These are phyloP conservation scores for Rhogogaster chlorosoma DNA, from an alignment of 2,888 invertebrate genomes.

Conservation along the genomic window DNA sequence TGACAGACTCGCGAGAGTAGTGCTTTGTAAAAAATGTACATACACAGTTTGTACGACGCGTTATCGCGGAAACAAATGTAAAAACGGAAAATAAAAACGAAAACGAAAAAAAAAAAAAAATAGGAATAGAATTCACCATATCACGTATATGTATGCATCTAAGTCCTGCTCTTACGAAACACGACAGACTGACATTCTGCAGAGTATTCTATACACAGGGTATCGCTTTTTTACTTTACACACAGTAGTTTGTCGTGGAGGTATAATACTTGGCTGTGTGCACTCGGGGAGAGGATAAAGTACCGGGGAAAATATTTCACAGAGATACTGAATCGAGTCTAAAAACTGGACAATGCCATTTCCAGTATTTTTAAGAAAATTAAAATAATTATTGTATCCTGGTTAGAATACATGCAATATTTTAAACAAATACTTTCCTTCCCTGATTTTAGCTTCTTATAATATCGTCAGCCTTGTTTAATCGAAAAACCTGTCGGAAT, in stretches of 20 bases:
- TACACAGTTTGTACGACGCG: neutral
- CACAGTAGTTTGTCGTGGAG: too few species aligned
- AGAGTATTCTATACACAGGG: too few species aligned
- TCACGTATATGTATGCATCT: neutral
- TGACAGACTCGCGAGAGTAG: constrained; percentile 11
- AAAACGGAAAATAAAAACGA: neutral
- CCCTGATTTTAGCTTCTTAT: too few species aligned
- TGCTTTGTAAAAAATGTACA: constrained; percentile 21
- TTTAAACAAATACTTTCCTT: too few species aligned
- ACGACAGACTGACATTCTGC: neutral
- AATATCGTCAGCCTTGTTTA: too few species aligned
- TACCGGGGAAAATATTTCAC: neutral
- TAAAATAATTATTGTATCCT: too few species aligned
- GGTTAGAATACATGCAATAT: too few species aligned
- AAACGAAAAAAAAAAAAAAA: neutral
- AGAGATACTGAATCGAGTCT: neutral
- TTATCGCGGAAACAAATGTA: constrained; percentile 26
- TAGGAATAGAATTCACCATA: neutral
- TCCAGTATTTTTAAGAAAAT: too few species aligned
- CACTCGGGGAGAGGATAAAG: neutral
- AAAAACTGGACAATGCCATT: too few species aligned
- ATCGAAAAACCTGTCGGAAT: too few species aligned
- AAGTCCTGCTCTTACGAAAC: neutral
- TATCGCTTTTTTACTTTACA: too few species aligned
- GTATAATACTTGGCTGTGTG: too few species aligned